Evolutionary conservation across 2,797 vertebrate genomes (phyloP).

Genomic region (Lepus townsendii): DNA sequence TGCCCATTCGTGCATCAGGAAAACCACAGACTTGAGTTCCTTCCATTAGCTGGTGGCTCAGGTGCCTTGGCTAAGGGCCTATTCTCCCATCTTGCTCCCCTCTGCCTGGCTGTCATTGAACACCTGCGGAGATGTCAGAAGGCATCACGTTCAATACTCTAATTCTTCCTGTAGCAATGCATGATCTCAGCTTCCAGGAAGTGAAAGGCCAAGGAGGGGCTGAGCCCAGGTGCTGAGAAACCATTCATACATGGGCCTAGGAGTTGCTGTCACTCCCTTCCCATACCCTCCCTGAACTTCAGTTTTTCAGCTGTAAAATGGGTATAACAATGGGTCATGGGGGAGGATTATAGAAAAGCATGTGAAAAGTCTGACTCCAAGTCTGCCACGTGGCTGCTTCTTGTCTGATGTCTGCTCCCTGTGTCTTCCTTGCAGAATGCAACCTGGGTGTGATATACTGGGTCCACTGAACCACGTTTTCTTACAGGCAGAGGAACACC

Average conservation of each 20-base stretch:
- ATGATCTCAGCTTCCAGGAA: neutral
- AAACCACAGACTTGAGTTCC: conserved; percentile 68
- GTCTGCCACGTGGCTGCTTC: neutral
- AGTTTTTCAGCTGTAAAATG: neutral
- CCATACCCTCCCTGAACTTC: neutral
- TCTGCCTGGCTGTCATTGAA: neutral
- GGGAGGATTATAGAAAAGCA: neutral
- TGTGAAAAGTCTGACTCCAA: neutral
- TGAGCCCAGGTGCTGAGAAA: neutral
- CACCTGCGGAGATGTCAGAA: neutral
- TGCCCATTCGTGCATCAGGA: conserved; percentile 55
- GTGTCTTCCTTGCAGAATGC: neutral
- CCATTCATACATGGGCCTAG: neutral
- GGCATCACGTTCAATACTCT: neutral
- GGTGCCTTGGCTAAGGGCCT: conserved; percentile 16
- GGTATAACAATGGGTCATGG: neutral
- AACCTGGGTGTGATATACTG: neutral
- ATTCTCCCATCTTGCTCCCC: neutral
- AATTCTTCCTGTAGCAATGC: neutral
- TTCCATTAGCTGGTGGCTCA: neutral
- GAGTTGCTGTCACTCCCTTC: neutral
- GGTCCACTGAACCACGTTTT: neutral
- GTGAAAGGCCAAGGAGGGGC: neutral
- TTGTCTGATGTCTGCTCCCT: neutral
- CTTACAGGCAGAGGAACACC: neutral